Evolutionary conservation across 2,888 invertebrate genomes (phyloP), one percentile per base, ranked within the genome.

Genomic region (Operophtera brumata): DNA sequence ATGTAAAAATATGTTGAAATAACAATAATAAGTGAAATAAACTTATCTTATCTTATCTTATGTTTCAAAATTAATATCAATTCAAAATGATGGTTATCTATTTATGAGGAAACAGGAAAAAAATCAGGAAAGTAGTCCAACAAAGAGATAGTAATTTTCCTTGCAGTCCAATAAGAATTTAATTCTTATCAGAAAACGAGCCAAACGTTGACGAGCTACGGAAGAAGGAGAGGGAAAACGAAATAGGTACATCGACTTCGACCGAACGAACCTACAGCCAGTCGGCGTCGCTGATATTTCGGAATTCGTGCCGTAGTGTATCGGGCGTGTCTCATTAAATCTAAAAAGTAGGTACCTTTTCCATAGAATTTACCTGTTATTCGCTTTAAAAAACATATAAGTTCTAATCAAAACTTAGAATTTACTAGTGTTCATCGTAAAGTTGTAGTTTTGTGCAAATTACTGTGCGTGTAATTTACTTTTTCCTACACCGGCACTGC

Each of bases 271-370:
- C 69, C 61, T 75, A 71, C n/a, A n/a, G n/a, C n/a, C n/a, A n/a
- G n/a, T n/a, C n/a, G n/a, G n/a, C n/a, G 75, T 73, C 77, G 76
- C 74, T 73, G 73, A 78, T 84, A 86, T 86, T 86, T 86, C 82
- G 76, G 83, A 86, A 75, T 80, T 75, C 71, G 69, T 75, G 75
- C 73, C 71, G 62, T 70, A 65, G 73, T 74, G 74, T 73, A 66
- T 82, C 82, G 85, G 85, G 87, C 84, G 86, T 87, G 85, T 84
- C 82, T 67, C 66, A 70, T 67, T 64, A 64, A 66, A 64, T 58
- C 59, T 67, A 62, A 75, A 77, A 83, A 85, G 86, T 89, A 86
- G 68, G 87, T 87, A 80, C 57, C 57, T 59, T 69, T 67, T 59
- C 53, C 47, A 35, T 46, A 37, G 47, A 47, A 51, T 58, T 58